A percentile compares a stretch with the other conserved stretches of the same genome.
Conservation (phyloP, 2,888 invertebrate species). For the Sicus ferrugineus region DNA sequence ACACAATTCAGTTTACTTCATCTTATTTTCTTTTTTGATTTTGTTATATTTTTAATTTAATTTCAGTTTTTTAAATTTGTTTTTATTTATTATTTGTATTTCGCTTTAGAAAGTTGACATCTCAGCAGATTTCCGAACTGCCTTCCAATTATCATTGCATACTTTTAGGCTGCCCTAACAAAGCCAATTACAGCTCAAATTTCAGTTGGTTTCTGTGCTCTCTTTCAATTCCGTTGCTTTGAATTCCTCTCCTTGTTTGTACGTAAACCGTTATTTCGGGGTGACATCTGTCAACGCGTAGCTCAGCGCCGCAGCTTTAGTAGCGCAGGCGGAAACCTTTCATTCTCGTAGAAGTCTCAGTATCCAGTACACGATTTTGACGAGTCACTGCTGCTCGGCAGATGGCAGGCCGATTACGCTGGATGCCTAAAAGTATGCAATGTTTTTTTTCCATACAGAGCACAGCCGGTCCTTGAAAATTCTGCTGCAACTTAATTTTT, state of each 20-base stretch:
- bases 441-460: no score
- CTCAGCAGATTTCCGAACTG: not conserved
- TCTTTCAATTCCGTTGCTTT: no score
- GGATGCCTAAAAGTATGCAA: slow-evolving; percentile 41
- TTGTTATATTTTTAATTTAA: not conserved
- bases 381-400: no score
- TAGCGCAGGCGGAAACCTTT: slow-evolving; percentile 4
- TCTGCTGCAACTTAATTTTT: no score
- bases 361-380: no score
- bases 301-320: not conserved
- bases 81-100: not conserved
- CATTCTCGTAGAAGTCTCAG: not conserved
- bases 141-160: not conserved
- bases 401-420: no score
- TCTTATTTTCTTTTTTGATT: not conserved
- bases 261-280: no score
- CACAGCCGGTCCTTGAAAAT: no score
- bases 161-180: not conserved
- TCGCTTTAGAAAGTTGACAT: not conserved
- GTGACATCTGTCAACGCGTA: slow-evolving; percentile 47
- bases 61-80: not conserved
- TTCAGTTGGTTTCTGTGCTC: no score
- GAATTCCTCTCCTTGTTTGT: no score
- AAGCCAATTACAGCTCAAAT: no score
- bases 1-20: no score